Conservation (phyloP, 2,113 vertebrate species). For the Petromus typicus region DNA sequence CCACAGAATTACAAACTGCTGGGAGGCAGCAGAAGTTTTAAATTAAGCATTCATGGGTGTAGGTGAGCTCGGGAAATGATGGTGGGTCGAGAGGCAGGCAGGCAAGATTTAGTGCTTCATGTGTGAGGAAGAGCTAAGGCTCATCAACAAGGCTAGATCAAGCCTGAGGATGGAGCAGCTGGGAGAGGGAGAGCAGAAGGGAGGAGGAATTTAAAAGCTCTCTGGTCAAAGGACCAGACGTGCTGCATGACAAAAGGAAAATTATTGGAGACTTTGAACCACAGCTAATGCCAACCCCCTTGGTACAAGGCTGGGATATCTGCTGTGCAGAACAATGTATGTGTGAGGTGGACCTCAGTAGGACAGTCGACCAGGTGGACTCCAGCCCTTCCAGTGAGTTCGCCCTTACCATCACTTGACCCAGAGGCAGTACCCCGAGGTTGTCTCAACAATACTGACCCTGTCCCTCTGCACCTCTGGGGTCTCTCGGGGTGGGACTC, state of each 20-base stretch:
- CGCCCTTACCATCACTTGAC: background rate
- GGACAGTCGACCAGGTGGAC: background rate
- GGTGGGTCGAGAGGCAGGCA: slow-evolving; percentile 64
- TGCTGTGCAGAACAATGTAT: background rate
- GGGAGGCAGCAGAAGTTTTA: slow-evolving; percentile 74
- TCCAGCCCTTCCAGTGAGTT: background rate
- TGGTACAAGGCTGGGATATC: slow-evolving; percentile 59
- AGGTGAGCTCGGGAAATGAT: slow-evolving; percentile 77
- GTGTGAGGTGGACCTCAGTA: background rate
- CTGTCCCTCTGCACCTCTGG: background rate
- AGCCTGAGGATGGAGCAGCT: background rate
- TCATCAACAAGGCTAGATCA: slow-evolving; percentile 60
- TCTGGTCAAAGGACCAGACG: slow-evolving; percentile 75
- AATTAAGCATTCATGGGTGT: slow-evolving; percentile 75
- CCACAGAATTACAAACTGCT: slow-evolving; percentile 72
- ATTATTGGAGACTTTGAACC: slow-evolving; percentile 68
- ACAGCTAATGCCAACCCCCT: slow-evolving; percentile 34
- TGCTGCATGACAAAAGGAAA: slow-evolving; percentile 26
- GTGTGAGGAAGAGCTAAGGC: slow-evolving; percentile 20
- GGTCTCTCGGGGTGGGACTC: background rate
- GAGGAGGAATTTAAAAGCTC: slow-evolving; percentile 73
- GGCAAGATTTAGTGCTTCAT: slow-evolving; percentile 70
- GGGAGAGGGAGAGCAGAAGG: background rate
- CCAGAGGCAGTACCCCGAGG: background rate
- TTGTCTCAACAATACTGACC: background rate